Evolutionary conservation across 1,140 invertebrate species (phyloP), one percentile per base, ranked within the genome.

Genomic region (Drosophila erecta): DNA sequence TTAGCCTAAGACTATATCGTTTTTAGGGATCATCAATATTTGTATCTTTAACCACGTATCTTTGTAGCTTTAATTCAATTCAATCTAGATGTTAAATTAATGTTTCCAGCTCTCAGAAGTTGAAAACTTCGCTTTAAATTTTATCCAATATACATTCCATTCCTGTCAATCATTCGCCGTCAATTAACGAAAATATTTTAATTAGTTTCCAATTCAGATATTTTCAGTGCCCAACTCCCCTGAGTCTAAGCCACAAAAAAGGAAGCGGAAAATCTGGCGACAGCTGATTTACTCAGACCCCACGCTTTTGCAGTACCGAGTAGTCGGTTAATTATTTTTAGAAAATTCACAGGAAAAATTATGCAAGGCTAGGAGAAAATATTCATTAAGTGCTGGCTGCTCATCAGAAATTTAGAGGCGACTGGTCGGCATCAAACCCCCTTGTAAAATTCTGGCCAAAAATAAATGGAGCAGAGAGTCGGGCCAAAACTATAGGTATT

Each of bases 321-420:
- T 11, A 59, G 55, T 53, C 71, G 35, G 59, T 84, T 84, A 84
- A 84, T 84, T 84, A 84, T 67, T 76, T 79, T 60, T 33, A 22
- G 57, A 67, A 76, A 79, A 76, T 84, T 66, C 62, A 76, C 76
- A n/a, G 51, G 50, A 55, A 55, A 83, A 76, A 83, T 71, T 76
- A 57, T 62, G 54, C 35, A 62, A 72, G 66, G 50, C 47, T 50
- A 12, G 40, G 40, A 37, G 44, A 72, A 66, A 79, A 73, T 79
- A 85, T 84, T 84, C 81, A 84, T 84, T 76, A 79, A 66, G 17
- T 73, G 60, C 47, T 38, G 37, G 50, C 49, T 76, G 71, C 80
- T 84, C 80, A 84, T 84, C 80, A 84, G 71, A 84, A 76, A 79
- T 84, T 85, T 84, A 84, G 76, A 85, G 73, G 72, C 38, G 10